Evolutionary conservation across 2,888 invertebrate genomes (phyloP).

Genomic region (Folsomia manolachei): DNA sequence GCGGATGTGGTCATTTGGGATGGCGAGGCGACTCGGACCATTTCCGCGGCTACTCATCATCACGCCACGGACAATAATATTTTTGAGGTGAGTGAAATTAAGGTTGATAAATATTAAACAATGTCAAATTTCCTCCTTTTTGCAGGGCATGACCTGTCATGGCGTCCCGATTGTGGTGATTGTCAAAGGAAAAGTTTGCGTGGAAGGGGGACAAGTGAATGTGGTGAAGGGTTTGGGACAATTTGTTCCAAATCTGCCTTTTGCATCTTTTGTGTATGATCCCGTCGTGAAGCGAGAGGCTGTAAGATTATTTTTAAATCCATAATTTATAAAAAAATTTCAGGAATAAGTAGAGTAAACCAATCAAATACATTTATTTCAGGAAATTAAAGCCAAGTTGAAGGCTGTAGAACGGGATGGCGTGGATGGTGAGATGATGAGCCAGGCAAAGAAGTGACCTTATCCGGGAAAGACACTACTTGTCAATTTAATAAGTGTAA

Average conservation of each 20-base stretch:
- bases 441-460: conserved; percentile 29
- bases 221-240: conserved; percentile 88
- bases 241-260: conserved; percentile 75
- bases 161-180: conserved; percentile 92
- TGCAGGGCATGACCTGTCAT: conserved; percentile 26
- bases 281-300: conserved; percentile 60
- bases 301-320: conserved; percentile 55
- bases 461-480: no score
- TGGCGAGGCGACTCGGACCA: conserved; percentile 74
- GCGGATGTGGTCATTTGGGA: conserved; percentile 98
- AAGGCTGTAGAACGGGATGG: conserved; percentile 45
- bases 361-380: no score
- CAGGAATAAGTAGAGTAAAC: no score
- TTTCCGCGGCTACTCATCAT: conserved; percentile 87
- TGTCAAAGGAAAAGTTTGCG: conserved; percentile 83
- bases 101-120: neutral
- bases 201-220: conserved; percentile 83
- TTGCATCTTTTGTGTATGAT: conserved; percentile 73
- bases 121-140: neutral
- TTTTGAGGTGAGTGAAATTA: conserved; percentile 69
- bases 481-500: no score
- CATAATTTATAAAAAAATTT: neutral
- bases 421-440: conserved; percentile 48
- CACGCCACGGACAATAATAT: conserved; percentile 95
- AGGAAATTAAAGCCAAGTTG: conserved; percentile 26